These are phyloP conservation scores for Drosophila rhopaloa DNA, from an alignment of 1,140 invertebrate species.

Conservation along the genomic window DNA sequence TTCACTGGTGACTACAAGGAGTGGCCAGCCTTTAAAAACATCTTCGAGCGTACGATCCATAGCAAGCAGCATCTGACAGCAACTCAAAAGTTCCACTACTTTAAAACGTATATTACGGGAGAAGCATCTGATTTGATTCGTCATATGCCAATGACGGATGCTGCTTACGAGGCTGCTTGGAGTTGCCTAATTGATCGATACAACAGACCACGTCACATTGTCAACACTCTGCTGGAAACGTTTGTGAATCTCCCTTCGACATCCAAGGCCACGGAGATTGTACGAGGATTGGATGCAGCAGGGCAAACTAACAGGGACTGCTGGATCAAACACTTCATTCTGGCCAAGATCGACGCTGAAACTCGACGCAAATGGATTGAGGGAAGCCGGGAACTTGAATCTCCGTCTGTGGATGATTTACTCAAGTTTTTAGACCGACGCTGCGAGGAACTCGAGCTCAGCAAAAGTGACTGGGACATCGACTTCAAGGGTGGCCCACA, in stretches of 20 bases:
- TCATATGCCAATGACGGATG: too few relatives aligned
- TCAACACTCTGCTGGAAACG: background rate
- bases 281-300: background rate
- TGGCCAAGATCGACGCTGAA: background rate
- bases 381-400: background rate
- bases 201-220: background rate
- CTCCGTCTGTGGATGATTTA: too few relatives aligned
- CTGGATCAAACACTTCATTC: background rate
- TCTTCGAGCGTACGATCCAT: background rate
- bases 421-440: slow-evolving; percentile 2
- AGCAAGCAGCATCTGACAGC: background rate
- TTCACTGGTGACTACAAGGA: slow-evolving; percentile 5
- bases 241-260: too few relatives aligned
- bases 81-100: background rate
- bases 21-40: background rate
- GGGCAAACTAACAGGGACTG: slow-evolving; percentile 7
- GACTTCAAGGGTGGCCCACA: background rate
- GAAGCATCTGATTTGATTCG: too few relatives aligned
- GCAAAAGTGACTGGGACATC: background rate
- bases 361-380: too few relatives aligned
- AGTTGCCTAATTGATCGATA: too few relatives aligned
- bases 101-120: background rate
- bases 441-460: slow-evolving; percentile 6
- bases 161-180: too few relatives aligned
- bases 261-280: background rate